Percentiles rank a stretch among this genome's conserved stretches.
phyloP scores from a whole-genome alignment of 2,888 invertebrate species.

The Nudaria mundana region DNA sequence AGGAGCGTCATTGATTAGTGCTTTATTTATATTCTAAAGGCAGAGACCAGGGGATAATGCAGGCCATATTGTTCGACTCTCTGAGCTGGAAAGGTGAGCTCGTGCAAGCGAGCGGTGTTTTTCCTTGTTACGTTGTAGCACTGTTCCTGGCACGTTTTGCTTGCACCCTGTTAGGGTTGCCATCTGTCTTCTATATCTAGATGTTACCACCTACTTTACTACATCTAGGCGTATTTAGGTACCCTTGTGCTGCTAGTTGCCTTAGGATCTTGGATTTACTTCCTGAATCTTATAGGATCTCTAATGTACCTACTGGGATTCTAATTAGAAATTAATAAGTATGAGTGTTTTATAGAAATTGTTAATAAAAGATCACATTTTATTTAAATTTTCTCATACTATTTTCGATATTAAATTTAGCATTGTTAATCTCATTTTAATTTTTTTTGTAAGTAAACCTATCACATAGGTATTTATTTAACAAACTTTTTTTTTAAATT shows the following conservation, averaged over 20 bases:
- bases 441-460: too few relatives aligned
- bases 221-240: constrained; percentile 4
- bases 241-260: neutral
- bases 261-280: neutral
- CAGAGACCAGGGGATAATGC: constrained; percentile 65
- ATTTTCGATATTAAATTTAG: too few relatives aligned
- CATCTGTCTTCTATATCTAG: constrained; percentile 25
- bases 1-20: constrained; percentile 62
- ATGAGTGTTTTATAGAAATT: neutral
- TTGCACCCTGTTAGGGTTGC: constrained; percentile 37
- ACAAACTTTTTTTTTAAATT: too few relatives aligned
- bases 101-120: constrained; percentile 48
- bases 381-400: too few relatives aligned
- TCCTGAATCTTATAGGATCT: too few relatives aligned
- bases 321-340: neutral
- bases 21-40: constrained; percentile 75
- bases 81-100: constrained; percentile 75
- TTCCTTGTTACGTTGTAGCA: constrained; percentile 36
- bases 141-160: constrained; percentile 44
- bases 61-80: constrained; percentile 61
- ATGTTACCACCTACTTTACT: constrained; percentile 1
- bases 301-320: neutral
- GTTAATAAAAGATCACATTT: too few relatives aligned
- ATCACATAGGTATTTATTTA: too few relatives aligned
- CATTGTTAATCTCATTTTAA: too few relatives aligned